These are phyloP conservation scores for Eueremaeus valkanovi DNA, from an alignment of 2,888 invertebrate species.

Conservation along the genomic window DNA sequence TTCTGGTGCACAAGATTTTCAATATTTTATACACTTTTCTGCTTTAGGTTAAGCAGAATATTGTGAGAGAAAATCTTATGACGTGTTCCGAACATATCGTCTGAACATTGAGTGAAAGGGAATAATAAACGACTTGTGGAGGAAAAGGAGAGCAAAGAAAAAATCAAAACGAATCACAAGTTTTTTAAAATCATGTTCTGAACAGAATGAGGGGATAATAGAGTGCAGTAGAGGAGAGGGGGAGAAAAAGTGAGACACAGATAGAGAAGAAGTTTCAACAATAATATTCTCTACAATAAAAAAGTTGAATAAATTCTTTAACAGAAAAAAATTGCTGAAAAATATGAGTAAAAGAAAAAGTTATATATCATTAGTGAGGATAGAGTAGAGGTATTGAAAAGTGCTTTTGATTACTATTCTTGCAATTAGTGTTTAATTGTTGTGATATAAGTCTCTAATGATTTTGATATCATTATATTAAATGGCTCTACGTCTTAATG, in stretches of 20 bases:
- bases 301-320: too few species aligned
- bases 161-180: neutral
- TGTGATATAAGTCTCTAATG: slow-evolving; percentile 32
- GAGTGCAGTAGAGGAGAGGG: neutral
- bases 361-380: neutral
- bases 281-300: too few species aligned
- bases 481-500: slow-evolving; percentile 24
- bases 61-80: too few species aligned
- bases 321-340: too few species aligned
- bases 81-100: too few species aligned
- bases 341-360: too few species aligned
- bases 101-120: too few species aligned
- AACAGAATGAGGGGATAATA: neutral
- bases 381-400: neutral
- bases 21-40: too few species aligned
- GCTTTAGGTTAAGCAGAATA: too few species aligned
- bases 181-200: neutral
- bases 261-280: neutral
- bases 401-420: slow-evolving; percentile 22
- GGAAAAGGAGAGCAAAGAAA: too few species aligned
- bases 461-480: slow-evolving; percentile 30
- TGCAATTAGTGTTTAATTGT: slow-evolving; percentile 34
- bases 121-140: too few species aligned
- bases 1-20: too few species aligned
- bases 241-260: neutral